These are phyloP conservation scores for Odontocerum albicorne DNA, from an alignment of 2,888 invertebrate genomes.

Conservation along the genomic window DNA sequence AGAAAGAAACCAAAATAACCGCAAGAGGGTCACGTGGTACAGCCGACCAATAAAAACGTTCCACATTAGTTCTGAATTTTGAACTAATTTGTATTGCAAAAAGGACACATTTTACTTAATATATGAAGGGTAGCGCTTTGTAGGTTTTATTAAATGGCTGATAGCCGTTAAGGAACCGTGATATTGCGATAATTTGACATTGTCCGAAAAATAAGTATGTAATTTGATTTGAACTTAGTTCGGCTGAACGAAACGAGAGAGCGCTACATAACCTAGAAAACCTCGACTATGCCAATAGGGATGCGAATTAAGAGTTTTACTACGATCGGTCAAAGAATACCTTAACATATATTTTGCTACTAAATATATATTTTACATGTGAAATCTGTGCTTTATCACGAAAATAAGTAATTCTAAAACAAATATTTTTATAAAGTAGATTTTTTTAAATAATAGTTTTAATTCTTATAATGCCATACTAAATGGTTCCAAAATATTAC, in stretches of 20 bases:
- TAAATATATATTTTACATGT: no score
- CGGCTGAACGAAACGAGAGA: slow-evolving; percentile 29
- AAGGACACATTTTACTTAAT: no score
- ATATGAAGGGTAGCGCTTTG: not conserved
- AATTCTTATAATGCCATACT: no score
- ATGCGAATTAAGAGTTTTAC: no score
- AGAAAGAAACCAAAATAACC: slow-evolving; percentile 49
- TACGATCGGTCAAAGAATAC: no score
- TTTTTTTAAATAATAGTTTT: no score
- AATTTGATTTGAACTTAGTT: slow-evolving; percentile 39
- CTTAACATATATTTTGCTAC: no score
- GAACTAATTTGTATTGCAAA: slow-evolving; percentile 37
- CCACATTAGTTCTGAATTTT: slow-evolving; percentile 51
- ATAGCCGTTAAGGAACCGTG: not conserved
- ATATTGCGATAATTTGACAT: not conserved
- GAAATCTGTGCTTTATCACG: no score
- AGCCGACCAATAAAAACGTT: slow-evolving; percentile 54
- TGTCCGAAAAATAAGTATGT: slow-evolving; percentile 37
- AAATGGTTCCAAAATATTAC: no score
- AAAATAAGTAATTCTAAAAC: no score
- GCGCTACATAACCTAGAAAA: slow-evolving; percentile 33
- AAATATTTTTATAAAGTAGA: no score
- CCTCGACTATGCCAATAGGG: no score
- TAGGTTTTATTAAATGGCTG: not conserved
- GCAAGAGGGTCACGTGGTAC: slow-evolving; percentile 55